A percentile compares a stretch with the other conserved stretches of the same genome.
Conservation (phyloP, 2,797 vertebrate species). For the Sebastes umbrosus region DNA sequence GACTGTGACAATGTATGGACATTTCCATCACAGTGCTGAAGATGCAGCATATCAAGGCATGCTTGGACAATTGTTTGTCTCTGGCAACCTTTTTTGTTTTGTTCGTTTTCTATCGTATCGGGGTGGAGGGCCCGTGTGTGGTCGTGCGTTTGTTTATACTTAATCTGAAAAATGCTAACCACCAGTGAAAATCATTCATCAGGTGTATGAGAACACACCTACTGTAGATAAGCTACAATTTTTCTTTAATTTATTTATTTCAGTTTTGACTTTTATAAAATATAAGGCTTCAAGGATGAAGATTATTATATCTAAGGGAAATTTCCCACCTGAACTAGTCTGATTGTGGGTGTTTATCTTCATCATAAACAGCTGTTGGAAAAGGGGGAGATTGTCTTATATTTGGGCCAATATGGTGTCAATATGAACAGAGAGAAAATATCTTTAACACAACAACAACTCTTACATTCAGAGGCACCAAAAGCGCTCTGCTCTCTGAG, state of each 20-base stretch:
- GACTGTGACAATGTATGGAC: neutral
- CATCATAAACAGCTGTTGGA: neutral
- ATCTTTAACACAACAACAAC: neutral
- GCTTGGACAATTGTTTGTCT: neutral
- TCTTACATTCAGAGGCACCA: slow-evolving; percentile 77
- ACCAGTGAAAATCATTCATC: neutral
- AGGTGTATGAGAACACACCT: neutral
- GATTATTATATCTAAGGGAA: neutral
- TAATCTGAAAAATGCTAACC: neutral
- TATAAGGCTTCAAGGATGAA: neutral
- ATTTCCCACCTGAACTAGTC: neutral
- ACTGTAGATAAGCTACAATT: neutral
- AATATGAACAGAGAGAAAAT: neutral
- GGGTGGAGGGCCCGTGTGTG: neutral
- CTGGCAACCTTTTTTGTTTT: neutral
- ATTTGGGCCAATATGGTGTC: neutral
- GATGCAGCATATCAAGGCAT: neutral
- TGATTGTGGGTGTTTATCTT: neutral
- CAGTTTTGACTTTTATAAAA: neutral
- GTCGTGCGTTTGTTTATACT: neutral
- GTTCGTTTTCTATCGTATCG: neutral
- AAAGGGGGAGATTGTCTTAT: neutral
- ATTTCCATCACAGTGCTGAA: neutral
- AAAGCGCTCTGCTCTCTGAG: slow-evolving; percentile 58
- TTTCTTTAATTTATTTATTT: neutral